Base-by-base conservation (phyloP, 2,888 invertebrate genomes). In the Latrodectus hesperus region DNA sequence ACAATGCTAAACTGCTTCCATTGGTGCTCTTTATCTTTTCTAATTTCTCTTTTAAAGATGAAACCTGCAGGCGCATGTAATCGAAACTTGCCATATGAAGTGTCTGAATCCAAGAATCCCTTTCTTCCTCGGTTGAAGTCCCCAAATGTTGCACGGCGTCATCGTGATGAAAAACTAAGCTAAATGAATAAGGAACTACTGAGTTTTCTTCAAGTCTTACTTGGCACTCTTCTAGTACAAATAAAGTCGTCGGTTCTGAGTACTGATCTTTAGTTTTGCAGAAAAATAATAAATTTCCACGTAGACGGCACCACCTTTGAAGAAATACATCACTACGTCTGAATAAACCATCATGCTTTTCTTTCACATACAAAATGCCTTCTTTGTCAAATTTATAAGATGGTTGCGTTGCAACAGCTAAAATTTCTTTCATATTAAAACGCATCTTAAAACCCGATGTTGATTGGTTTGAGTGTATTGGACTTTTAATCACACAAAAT, bases 311-410 rank as follows among this genome's bases (percentile, higher is more conserved):
- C 96, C 97, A 98, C 91, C 96, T 94, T 92, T 96, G 96, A 91
- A 95, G 93, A 92, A 94, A 95, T 90, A 95, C 96, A 95, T 98
- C 98, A 90, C 96, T 95, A 92, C 96, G 95, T 90, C 97, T 95
- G 93, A 98, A 98, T 93, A 98, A 96, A 85, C 97, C 96, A 92
- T 98, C 98, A 91, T 97, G 97, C 90, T 96, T 95, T 92, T 98
- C 98, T 91, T 96, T 95, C 86, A 98, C 94, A 90, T 95, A 95
- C 89, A 98, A 93, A 89, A 96, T 94, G 84, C 98, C 98, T 93
- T 98, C 98, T 91, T 96, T 96, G 92, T 98, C 97, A 92, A 97
- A 98, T 92, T 96, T 96, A 91, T 96, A 96, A 12, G 96, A 95
- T 70, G 96, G 95, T 93, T 97, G 97, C 84, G 96, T 95, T 89